Percentiles rank a stretch among this genome's conserved stretches.
These are phyloP conservation scores for Pelosia muscerda DNA, from an alignment of 2,888 invertebrate genomes.

Conservation along the genomic window DNA sequence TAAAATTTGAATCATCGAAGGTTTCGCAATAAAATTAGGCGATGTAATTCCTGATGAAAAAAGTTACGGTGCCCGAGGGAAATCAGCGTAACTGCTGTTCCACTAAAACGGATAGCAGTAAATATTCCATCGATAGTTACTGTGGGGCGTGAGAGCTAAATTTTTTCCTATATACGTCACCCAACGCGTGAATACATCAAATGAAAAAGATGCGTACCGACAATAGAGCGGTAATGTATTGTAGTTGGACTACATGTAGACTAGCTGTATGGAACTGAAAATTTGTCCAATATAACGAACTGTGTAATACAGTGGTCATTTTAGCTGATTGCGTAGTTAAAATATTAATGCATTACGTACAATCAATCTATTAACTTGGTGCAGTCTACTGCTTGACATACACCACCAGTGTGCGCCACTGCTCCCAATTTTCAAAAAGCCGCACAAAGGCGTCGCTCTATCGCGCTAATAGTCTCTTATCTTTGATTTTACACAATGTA, in stretches of 20 bases:
- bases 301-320: no score
- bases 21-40: slow-evolving; percentile 16
- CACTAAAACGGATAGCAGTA: slow-evolving; percentile 16
- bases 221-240: neutral
- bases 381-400: no score
- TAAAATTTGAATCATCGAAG: slow-evolving; percentile 10
- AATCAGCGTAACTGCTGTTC: slow-evolving; percentile 17
- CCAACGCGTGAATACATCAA: neutral
- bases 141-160: neutral
- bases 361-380: no score
- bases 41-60: slow-evolving; percentile 14
- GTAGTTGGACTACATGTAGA: neutral
- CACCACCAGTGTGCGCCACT: no score
- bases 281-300: no score
- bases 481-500: no score
- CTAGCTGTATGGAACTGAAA: no score
- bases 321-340: no score
- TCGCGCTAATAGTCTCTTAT: no score
- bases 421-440: no score
- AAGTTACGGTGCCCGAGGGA: slow-evolving; percentile 22
- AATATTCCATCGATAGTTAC: slow-evolving; percentile 24
- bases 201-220: neutral
- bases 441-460: no score
- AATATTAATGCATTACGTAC: no score
- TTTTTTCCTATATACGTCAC: neutral